phyloP scores from a whole-genome alignment of 2,888 invertebrate species.

The Gisinianus flammeolus region DNA sequence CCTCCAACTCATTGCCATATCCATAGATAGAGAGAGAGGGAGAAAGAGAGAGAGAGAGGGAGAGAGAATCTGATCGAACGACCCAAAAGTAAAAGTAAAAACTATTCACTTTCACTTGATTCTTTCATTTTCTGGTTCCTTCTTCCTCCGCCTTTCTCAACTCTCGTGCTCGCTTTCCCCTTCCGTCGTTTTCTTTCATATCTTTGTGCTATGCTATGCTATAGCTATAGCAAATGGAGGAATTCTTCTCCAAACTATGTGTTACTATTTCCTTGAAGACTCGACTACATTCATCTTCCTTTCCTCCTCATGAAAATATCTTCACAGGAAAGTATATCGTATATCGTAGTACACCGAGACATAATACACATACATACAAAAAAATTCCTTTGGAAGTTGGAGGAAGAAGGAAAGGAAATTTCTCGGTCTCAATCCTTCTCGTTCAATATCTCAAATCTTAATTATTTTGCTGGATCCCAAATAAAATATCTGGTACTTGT shows the following conservation, averaged over 20 bases:
- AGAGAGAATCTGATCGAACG: slow-evolving; percentile 32
- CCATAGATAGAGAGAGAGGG: background rate
- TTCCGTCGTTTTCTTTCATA: background rate
- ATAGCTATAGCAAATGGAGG: too few relatives aligned
- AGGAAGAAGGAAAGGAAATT: too few relatives aligned
- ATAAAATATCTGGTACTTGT: too few relatives aligned
- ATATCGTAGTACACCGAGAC: too few relatives aligned
- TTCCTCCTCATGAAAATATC: background rate
- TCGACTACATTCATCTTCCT: background rate
- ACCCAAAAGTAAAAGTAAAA: slow-evolving; percentile 34
- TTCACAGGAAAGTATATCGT: too few relatives aligned
- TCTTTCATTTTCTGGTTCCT: slow-evolving; percentile 25
- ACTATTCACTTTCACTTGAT: slow-evolving; percentile 32
- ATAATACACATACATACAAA: too few relatives aligned
- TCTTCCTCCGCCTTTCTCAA: slow-evolving; percentile 6
- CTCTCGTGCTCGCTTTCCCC: background rate
- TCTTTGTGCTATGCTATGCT: background rate
- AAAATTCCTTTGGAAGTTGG: too few relatives aligned
- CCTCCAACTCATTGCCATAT: background rate
- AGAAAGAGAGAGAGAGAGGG: background rate
- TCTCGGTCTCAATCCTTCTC: too few relatives aligned
- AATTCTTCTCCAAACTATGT: background rate
- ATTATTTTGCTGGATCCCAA: too few relatives aligned
- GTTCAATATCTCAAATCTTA: too few relatives aligned
- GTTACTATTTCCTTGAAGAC: background rate